Evolutionary conservation across 2,113 vertebrate genomes (phyloP).

Genomic region (Rallus limicola): DNA sequence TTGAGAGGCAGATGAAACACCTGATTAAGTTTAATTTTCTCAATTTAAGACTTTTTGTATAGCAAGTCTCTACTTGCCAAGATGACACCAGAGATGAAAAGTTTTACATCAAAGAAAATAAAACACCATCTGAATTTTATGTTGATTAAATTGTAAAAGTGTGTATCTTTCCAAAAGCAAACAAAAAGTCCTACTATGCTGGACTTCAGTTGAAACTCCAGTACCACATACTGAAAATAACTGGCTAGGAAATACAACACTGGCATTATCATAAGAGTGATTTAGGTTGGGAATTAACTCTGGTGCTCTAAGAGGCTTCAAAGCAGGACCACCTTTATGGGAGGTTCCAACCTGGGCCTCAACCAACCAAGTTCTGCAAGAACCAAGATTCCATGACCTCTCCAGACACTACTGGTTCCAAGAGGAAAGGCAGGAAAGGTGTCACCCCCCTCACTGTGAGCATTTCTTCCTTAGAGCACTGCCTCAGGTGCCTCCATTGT

Average conservation of each 20-base stretch:
- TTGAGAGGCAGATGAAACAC: neutral
- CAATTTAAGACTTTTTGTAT: neutral
- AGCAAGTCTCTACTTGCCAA: neutral
- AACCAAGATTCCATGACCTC: neutral
- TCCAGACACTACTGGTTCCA: fast-evolving
- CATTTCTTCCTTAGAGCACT: neutral
- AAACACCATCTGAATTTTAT: neutral
- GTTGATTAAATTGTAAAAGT: neutral
- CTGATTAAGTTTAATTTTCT: neutral
- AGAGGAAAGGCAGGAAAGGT: neutral
- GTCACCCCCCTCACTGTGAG: neutral
- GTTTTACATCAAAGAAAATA: neutral
- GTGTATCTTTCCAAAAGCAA: neutral
- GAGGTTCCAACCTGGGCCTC: neutral
- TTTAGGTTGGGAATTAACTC: neutral
- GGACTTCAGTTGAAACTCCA: neutral
- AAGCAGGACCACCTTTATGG: neutral
- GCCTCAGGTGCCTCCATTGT: neutral
- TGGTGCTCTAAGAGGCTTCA: neutral
- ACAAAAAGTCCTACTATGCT: neutral
- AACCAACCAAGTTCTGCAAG: neutral
- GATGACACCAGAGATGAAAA: neutral
- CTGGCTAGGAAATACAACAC: neutral
- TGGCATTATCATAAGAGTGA: neutral
- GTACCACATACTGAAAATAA: neutral